A percentile compares a stretch with the other conserved stretches of the same genome.
phyloP scores from a whole-genome alignment of 1,140 invertebrate species.

The Globodera ellingtonae region DNA sequence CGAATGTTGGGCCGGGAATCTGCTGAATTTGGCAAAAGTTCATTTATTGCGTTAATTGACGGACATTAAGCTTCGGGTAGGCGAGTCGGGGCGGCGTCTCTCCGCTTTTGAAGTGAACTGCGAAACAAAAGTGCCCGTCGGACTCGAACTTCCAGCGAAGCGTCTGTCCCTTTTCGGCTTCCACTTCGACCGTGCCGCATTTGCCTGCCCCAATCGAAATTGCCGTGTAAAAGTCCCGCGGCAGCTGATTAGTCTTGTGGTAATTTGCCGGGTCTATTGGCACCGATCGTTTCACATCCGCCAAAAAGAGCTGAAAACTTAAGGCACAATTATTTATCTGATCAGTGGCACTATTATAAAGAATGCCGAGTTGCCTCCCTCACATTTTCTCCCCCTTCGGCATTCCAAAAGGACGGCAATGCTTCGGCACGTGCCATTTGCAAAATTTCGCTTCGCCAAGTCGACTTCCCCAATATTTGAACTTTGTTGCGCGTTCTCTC shows the following conservation, averaged over 20 bases:
- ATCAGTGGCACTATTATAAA: too few relatives aligned
- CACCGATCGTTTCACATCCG: conserved; percentile 50
- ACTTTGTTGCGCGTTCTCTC: conserved; percentile 62
- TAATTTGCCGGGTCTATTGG: conserved; percentile 48
- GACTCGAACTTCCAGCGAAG: conserved; percentile 56
- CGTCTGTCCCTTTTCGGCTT: conserved; percentile 46
- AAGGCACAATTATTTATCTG: background rate
- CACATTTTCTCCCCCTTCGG: conserved; percentile 38
- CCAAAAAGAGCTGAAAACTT: conserved; percentile 44
- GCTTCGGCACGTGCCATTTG: conserved; percentile 51
- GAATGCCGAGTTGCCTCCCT: background rate
- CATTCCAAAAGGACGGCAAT: conserved; percentile 62
- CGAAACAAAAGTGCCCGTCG: conserved; percentile 64
- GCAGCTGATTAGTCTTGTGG: conserved; percentile 45
- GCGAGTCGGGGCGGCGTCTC: conserved; percentile 38
- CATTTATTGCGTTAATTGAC: conserved; percentile 3
- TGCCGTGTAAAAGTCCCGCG: conserved; percentile 17
- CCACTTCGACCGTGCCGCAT: conserved; percentile 40
- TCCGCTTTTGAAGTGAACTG: conserved; percentile 49
- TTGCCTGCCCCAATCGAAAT: conserved; percentile 55
- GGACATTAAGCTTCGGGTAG: conserved; percentile 60
- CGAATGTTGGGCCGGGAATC: conserved; percentile 61
- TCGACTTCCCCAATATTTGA: conserved; percentile 53
- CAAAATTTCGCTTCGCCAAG: conserved; percentile 58
- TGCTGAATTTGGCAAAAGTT: conserved; percentile 51